A percentile compares a stretch with the other conserved stretches of the same genome.
Conservation (phyloP, 2,888 invertebrate genomes). For the Ephialtes manifestator region DNA sequence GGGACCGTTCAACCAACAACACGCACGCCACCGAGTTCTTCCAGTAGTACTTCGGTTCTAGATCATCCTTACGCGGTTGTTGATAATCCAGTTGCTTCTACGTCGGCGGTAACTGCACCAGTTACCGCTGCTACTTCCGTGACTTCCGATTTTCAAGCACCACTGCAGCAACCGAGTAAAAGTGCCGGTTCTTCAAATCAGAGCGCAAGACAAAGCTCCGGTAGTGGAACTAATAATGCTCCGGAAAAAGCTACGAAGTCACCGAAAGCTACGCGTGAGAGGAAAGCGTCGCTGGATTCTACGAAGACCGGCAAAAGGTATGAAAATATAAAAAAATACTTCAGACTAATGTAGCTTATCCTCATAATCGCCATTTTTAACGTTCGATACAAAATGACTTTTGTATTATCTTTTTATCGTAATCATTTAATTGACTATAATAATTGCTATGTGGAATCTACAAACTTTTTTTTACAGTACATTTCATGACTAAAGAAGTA, state of each 20-base stretch:
- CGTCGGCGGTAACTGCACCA: slow-evolving; percentile 64
- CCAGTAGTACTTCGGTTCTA: slow-evolving; percentile 65
- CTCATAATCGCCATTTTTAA: no score
- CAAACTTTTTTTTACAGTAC: no score
- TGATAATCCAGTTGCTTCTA: slow-evolving; percentile 73
- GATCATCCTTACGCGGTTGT: slow-evolving; percentile 65
- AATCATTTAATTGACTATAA: background rate
- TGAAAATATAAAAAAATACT: background rate
- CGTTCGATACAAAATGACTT: background rate
- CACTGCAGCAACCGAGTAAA: slow-evolving; percentile 43
- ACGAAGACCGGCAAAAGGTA: slow-evolving; percentile 78
- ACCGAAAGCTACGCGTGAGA: slow-evolving; percentile 76
- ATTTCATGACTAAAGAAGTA: background rate
- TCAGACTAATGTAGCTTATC: background rate
- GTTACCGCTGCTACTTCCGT: background rate
- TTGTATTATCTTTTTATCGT: background rate
- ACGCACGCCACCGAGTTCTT: slow-evolving; percentile 81
- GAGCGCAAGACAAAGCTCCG: slow-evolving; percentile 40
- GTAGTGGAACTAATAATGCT: slow-evolving; percentile 19
- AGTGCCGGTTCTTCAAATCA: slow-evolving; percentile 43
- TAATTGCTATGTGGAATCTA: no score
- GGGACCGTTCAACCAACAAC: slow-evolving; percentile 88
- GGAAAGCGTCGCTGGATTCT: slow-evolving; percentile 78
- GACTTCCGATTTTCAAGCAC: slow-evolving; percentile 1
- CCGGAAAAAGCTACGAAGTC: slow-evolving; percentile 76